Percentiles rank a stretch among this genome's conserved stretches.
Evolutionary conservation across 2,888 invertebrate genomes (phyloP).

Genomic region (Plusia festucae): DNA sequence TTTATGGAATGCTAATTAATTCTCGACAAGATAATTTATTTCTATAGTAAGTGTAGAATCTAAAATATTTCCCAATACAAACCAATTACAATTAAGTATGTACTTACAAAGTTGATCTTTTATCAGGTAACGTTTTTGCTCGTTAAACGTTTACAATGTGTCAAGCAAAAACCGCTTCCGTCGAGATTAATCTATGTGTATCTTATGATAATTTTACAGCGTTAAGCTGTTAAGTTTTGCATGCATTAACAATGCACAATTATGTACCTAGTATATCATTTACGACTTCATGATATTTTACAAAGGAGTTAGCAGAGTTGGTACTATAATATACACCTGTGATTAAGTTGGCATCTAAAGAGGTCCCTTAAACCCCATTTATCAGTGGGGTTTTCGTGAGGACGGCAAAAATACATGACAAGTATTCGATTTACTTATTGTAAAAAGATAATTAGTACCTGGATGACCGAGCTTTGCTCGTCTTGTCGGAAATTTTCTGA

Average conservation of each 20-base stretch:
- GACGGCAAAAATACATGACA: too few species aligned
- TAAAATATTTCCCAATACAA: neutral
- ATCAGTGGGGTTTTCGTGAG: too few species aligned
- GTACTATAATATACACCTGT: too few species aligned
- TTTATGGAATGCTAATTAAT: too few species aligned
- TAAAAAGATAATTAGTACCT: too few species aligned
- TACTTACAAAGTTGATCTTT: conserved; percentile 5
- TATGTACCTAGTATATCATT: conserved; percentile 14
- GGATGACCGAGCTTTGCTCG: too few species aligned
- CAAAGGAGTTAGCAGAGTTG: neutral
- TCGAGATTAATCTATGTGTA: conserved; percentile 34
- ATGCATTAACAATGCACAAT: conserved; percentile 20
- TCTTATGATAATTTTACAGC: conserved; percentile 51
- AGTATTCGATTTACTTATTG: too few species aligned
- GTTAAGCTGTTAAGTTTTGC: conserved; percentile 42
- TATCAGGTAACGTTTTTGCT: conserved; percentile 36
- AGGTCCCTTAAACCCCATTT: too few species aligned
- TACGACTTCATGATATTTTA: neutral
- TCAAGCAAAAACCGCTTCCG: conserved; percentile 45
- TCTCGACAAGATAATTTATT: too few species aligned
- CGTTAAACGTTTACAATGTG: conserved; percentile 40
- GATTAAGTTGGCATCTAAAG: too few species aligned
- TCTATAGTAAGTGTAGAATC: too few species aligned
- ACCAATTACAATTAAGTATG: neutral
- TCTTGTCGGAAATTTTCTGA: too few species aligned